phyloP scores from a whole-genome alignment of 1,140 invertebrate species.

The Bacillus rossius region DNA sequence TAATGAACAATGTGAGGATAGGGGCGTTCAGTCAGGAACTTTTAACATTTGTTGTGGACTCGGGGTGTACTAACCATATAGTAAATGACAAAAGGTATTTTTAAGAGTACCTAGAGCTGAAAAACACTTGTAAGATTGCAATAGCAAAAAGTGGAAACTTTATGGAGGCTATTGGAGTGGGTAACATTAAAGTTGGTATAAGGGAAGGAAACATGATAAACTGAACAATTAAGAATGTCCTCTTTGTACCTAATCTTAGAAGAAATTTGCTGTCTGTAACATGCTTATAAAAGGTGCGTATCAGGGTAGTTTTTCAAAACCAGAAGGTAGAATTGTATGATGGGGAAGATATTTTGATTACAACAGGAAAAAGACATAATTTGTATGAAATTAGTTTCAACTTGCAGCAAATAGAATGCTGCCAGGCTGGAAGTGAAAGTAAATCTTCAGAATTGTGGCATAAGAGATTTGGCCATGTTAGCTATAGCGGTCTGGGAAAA shows the following conservation, averaged over 20 bases:
- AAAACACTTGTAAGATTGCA: constrained; percentile 18
- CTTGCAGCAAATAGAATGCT: not conserved
- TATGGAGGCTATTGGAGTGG: constrained; percentile 14
- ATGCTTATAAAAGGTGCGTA: constrained; percentile 16
- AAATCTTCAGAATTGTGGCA: constrained; percentile 5
- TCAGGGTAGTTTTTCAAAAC: constrained; percentile 16
- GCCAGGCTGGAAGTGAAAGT: constrained; percentile 4
- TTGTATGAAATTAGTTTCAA: constrained; percentile 2
- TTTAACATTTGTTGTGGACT: constrained; percentile 20
- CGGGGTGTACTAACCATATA: constrained; percentile 26
- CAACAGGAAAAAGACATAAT: not conserved
- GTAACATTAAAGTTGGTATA: too few relatives aligned
- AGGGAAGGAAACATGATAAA: constrained; percentile 15
- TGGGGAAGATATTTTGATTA: not conserved
- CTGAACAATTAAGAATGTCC: constrained; percentile 21
- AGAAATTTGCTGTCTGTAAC: constrained; percentile 22
- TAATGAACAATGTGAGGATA: too few relatives aligned
- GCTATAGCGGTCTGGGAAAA: constrained; percentile 20
- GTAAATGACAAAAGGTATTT: constrained; percentile 17
- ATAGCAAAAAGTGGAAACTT: constrained; percentile 19
- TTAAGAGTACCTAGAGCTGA: constrained; percentile 15
- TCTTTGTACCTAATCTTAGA: constrained; percentile 10
- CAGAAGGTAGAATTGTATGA: constrained; percentile 15
- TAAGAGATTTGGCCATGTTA: constrained; percentile 23
- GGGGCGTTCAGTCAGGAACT: too few relatives aligned